Base-by-base conservation (phyloP, 2,888 invertebrate genomes). In the Melipona bicolor region DNA sequence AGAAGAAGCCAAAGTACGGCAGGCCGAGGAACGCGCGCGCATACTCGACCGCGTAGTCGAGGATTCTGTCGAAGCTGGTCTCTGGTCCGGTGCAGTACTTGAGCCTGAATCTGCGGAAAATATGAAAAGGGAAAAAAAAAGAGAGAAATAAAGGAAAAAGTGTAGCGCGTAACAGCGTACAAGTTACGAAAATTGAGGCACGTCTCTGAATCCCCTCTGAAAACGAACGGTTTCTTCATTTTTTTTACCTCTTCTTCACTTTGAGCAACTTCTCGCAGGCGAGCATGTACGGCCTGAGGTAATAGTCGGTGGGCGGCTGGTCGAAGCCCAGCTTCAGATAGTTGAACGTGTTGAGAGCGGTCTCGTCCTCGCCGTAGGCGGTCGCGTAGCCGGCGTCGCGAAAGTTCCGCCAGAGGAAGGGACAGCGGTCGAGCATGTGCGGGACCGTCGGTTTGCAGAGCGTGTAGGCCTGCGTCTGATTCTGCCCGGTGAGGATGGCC, bases 351-450 rank as follows among this genome's bases (percentile, higher is more conserved):
- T 97, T 97, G 11, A 98, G 96, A 2, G 92, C 91, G 0, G 97
- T 95, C 84, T 96, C 96, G 93, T 98, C 98, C 95, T 98, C 98
- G 0, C 96, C 97, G 89, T 97, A 98, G 11, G 97, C 97, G 0
- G 98, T 98, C 0, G 96, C 96, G 93, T 97, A 98, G 59, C 97
- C 97, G 9, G 95, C 94, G 9, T 96, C 94, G 80, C 96, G 96
- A 91, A 97, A 98, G 85, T 96, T 95, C 87, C 96, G 96, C 98
- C 98, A 98, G 62, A 98, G 95, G 84, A 98, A 96, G 0, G 97
- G 96, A 90, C 97, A 97, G 73, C 96, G 95, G 90, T 98, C 97
- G 73, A 97, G 92, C 56, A 96, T 96, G 92, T 91, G 91, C 0
- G 92, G 77, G 1, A 87, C 83, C 50, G 95, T 96, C 21, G 96